A percentile compares a stretch with the other conserved stretches of the same genome.
Conservation (phyloP, 1,140 invertebrate genomes). For the Drosophila murphyi region DNA sequence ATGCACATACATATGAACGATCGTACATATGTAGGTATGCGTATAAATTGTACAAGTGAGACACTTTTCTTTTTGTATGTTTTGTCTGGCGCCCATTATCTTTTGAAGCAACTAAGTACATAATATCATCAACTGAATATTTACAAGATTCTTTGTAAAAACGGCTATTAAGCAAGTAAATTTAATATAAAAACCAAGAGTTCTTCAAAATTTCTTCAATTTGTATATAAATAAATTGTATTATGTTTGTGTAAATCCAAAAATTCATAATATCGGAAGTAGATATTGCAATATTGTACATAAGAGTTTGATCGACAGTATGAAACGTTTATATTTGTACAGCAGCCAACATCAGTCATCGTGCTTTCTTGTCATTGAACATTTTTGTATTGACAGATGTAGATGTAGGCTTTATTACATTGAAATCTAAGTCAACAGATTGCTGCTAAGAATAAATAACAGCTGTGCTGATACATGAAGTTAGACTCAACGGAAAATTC, state of each 20-base stretch:
- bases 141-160: too few species aligned
- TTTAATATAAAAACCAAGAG: too few species aligned
- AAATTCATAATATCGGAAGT: conserved; percentile 4
- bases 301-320: background rate
- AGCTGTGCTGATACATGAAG: conserved; percentile 24
- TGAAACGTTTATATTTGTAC: background rate
- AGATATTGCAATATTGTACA: background rate
- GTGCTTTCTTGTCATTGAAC: conserved; percentile 5
- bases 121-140: too few species aligned
- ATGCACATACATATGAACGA: background rate
- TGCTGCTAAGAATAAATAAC: conserved; percentile 23
- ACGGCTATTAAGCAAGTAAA: too few species aligned
- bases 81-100: conserved; percentile 68
- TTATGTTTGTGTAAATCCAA: too few species aligned
- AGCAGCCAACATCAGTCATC: background rate
- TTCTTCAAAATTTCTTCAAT: too few species aligned
- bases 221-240: too few species aligned
- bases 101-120: background rate
- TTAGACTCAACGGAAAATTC: background rate
- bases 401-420: conserved; percentile 3
- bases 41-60: conserved; percentile 47
- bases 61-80: conserved; percentile 67
- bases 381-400: conserved; percentile 13
- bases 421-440: conserved; percentile 27
- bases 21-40: conserved; percentile 16